phyloP scores from a whole-genome alignment of 1,140 invertebrate genomes.

The Brachionus angularis region DNA sequence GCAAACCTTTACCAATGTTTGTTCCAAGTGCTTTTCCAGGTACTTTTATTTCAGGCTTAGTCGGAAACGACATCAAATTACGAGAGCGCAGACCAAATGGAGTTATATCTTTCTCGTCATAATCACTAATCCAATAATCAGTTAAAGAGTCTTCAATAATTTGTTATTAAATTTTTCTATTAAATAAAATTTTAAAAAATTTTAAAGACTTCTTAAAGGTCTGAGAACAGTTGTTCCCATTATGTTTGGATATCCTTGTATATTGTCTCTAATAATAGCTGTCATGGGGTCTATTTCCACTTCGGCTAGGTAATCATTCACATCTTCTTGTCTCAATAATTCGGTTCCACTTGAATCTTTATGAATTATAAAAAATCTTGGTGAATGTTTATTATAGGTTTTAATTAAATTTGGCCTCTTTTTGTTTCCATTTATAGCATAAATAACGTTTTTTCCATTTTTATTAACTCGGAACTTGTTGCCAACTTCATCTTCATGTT shows the following conservation, averaged over 20 bases:
- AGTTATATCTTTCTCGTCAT: conserved; percentile 54
- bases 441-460: conserved; percentile 25
- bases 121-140: conserved; percentile 53
- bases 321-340: conserved; percentile 52
- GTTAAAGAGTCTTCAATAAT: conserved; percentile 48
- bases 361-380: conserved; percentile 54
- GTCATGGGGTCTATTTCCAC: conserved; percentile 49
- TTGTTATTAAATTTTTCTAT: background rate
- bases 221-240: conserved; percentile 40
- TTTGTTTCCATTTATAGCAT: background rate
- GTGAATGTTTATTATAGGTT: conserved; percentile 23
- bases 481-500: conserved; percentile 32
- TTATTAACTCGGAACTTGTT: conserved; percentile 38
- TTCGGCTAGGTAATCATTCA: conserved; percentile 51
- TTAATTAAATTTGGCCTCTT: background rate
- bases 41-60: conserved; percentile 51
- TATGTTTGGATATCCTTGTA: conserved; percentile 46
- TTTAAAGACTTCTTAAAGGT: conserved; percentile 28
- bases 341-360: conserved; percentile 55
- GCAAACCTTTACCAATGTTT: conserved; percentile 52
- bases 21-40: conserved; percentile 53
- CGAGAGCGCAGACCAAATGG: conserved; percentile 52
- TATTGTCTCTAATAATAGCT: conserved; percentile 53
- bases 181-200: background rate
- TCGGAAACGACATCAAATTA: conserved; percentile 53